Evolutionary conservation across 2,113 vertebrate species (phyloP).

Genomic region (Forbesichthys papilliferus): DNA sequence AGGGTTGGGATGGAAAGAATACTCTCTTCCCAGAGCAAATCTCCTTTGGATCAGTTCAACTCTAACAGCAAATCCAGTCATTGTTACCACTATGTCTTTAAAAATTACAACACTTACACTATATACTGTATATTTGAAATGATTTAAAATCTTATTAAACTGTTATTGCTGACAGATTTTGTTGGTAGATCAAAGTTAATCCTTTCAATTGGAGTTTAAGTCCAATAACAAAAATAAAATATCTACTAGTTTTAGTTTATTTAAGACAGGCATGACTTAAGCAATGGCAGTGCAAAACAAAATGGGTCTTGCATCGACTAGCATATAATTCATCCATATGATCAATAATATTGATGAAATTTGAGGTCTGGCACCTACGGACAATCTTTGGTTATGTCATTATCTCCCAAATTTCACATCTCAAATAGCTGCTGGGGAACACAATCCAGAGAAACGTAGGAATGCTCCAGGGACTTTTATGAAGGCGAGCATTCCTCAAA

Average conservation of each 20-base stretch:
- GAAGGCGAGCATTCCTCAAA: conserved; percentile 57
- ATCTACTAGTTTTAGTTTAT: conserved; percentile 16
- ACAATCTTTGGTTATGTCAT: conserved; percentile 48
- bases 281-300: conserved; percentile 4
- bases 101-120: conserved; percentile 42
- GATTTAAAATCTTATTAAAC: conserved; percentile 2
- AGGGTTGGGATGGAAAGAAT: not conserved
- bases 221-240: conserved; percentile 12
- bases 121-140: conserved; percentile 13
- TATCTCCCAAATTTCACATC: conserved; percentile 39
- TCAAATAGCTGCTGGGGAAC: conserved; percentile 44
- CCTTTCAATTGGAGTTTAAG: conserved; percentile 6
- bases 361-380: conserved; percentile 44
- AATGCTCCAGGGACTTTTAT: conserved; percentile 60
- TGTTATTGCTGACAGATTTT: conserved; percentile 8
- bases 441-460: conserved; percentile 37
- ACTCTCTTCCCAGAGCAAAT: not conserved
- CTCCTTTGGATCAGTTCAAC: not conserved
- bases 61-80: conserved; percentile 25
- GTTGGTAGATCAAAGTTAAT: conserved; percentile 10
- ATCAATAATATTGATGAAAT: not conserved
- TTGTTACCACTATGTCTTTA: conserved; percentile 30
- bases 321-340: conserved; percentile 25
- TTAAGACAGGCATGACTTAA: conserved; percentile 31
- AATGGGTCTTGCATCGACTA: conserved; percentile 26